Percentiles rank a stretch among this genome's conserved stretches.
Evolutionary conservation across 53 echinoderm and acorn worm genomes (phyloP).

Genomic region (Mesocentrotus franciscanus): DNA sequence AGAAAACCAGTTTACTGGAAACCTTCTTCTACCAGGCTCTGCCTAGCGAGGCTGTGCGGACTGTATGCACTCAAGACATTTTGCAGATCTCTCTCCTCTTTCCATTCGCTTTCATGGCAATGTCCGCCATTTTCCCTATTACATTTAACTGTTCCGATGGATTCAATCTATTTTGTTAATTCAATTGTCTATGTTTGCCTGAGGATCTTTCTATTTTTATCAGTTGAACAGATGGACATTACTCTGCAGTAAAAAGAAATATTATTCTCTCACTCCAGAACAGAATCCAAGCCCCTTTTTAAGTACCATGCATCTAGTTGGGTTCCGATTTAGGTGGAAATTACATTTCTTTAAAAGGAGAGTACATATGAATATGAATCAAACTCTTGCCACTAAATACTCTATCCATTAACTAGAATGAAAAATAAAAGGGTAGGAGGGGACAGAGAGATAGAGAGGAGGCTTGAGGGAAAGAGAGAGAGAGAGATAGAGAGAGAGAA

Average conservation of each 20-base stretch:
- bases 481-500: background rate
- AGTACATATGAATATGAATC: background rate
- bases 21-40: background rate
- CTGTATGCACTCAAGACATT: conserved; percentile 5
- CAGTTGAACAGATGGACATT: conserved; percentile 43
- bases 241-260: conserved; percentile 12
- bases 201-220: conserved; percentile 16
- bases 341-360: background rate
- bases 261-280: background rate
- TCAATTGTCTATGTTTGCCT: conserved; percentile 42
- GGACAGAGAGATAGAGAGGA: background rate
- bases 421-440: background rate
- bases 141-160: conserved; percentile 3
- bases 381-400: background rate
- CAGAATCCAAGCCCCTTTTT: background rate
- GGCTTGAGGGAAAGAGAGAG: background rate
- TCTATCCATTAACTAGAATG: background rate
- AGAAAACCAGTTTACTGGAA: conserved; percentile 52
- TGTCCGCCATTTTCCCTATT: conserved; percentile 34
- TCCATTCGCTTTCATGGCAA: conserved; percentile 5
- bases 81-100: background rate
- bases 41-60: background rate
- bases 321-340: background rate
- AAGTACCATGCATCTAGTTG: conserved; percentile 7
- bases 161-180: conserved; percentile 51